A percentile compares a stretch with the other conserved stretches of the same genome.
phyloP scores from a whole-genome alignment of 2,888 invertebrate species.

The Chalcosyrphus nemorum region DNA sequence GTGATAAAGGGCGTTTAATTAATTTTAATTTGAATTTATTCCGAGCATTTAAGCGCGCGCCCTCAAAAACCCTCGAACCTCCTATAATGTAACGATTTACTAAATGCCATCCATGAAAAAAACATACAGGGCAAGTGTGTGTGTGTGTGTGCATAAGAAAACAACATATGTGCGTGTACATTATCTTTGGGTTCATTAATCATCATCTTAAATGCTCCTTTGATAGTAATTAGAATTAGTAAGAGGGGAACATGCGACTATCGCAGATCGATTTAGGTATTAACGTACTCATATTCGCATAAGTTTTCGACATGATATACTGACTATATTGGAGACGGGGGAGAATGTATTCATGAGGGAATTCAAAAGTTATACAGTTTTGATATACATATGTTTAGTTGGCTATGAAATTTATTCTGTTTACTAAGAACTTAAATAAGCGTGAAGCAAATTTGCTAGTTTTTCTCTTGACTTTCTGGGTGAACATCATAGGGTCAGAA shows the following conservation, averaged over 20 bases:
- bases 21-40: constrained; percentile 46
- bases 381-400: too few species aligned
- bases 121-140: neutral
- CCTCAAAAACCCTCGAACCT: neutral
- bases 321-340: neutral
- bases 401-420: neutral
- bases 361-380: too few species aligned
- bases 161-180: neutral
- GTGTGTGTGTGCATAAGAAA: neutral
- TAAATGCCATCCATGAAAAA: constrained; percentile 5
- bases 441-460: too few species aligned
- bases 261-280: constrained; percentile 6
- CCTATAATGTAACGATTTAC: constrained; percentile 3
- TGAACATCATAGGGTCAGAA: too few species aligned
- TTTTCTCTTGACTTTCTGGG: too few species aligned
- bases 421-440: neutral
- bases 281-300: neutral
- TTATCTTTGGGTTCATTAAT: constrained; percentile 35
- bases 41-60: neutral
- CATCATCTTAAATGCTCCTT: constrained; percentile 37
- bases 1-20: constrained; percentile 49
- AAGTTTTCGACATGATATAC: neutral
- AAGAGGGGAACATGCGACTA: constrained; percentile 16
- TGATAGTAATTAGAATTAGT: constrained; percentile 27
- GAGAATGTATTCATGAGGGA: too few species aligned